Evolutionary conservation across 1,140 invertebrate genomes (phyloP).

Genomic region (Chionoecetes opilio): DNA sequence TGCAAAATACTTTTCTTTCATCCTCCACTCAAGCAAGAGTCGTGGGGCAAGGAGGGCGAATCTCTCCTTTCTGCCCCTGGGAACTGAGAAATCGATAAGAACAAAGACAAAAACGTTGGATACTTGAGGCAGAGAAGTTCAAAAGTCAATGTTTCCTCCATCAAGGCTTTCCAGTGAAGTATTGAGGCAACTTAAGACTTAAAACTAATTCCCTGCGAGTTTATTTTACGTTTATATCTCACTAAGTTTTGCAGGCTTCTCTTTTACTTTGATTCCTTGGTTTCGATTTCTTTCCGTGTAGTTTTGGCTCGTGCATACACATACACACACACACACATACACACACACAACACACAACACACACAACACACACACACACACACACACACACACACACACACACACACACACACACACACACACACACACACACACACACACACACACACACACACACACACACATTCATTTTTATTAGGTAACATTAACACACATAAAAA

Average conservation of each 20-base stretch:
- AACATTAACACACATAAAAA: no score
- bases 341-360: neutral
- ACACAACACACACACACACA: constrained; percentile 34
- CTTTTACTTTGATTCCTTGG: neutral
- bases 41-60: neutral
- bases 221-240: neutral
- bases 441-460: constrained; percentile 33
- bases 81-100: neutral
- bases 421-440: constrained; percentile 50
- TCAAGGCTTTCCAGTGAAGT: neutral
- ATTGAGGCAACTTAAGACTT: neutral
- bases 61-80: neutral
- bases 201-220: constrained; percentile 9
- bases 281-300: neutral
- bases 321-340: constrained; percentile 52
- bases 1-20: neutral
- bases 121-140: neutral
- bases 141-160: neutral
- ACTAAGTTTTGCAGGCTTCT: neutral
- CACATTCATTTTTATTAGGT: neutral
- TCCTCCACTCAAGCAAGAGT: neutral
- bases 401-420: constrained; percentile 47
- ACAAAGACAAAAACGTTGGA: neutral
- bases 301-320: constrained; percentile 2
- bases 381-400: constrained; percentile 16